A percentile compares a stretch with the other conserved stretches of the same genome.
These are phyloP conservation scores for Panthera leo DNA, from an alignment of 2,113 vertebrate species.

Conservation along the genomic window DNA sequence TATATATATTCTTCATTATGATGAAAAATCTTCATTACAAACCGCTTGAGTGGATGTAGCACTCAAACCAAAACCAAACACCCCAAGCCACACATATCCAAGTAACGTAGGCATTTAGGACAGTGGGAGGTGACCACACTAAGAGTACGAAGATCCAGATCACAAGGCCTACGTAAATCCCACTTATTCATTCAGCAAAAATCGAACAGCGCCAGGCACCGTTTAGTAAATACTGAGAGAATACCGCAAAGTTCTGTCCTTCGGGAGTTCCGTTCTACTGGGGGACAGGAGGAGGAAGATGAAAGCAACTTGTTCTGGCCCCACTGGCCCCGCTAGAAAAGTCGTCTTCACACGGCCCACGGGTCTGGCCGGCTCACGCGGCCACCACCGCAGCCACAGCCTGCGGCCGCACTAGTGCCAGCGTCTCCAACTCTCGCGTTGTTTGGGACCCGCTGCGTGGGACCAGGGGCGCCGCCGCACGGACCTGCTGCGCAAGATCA, in stretches of 20 bases:
- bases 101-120: neutral
- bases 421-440: neutral
- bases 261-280: neutral
- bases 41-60: neutral
- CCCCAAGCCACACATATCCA: neutral
- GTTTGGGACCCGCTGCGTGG: neutral
- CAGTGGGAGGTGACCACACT: neutral
- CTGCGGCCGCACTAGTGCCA: accelerated
- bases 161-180: neutral
- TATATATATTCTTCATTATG: too few relatives aligned
- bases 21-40: neutral
- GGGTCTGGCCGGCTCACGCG: neutral
- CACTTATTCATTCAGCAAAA: neutral
- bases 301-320: neutral
- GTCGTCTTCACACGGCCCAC: too few relatives aligned
- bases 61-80: neutral
- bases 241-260: neutral
- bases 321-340: neutral
- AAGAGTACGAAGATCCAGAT: neutral
- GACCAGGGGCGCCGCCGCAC: neutral
- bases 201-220: neutral
- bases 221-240: neutral
- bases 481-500: too few relatives aligned
- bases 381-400: accelerated
- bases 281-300: neutral